phyloP scores from a whole-genome alignment of 2,113 vertebrate species.

The Illadopsis cleaveri region DNA sequence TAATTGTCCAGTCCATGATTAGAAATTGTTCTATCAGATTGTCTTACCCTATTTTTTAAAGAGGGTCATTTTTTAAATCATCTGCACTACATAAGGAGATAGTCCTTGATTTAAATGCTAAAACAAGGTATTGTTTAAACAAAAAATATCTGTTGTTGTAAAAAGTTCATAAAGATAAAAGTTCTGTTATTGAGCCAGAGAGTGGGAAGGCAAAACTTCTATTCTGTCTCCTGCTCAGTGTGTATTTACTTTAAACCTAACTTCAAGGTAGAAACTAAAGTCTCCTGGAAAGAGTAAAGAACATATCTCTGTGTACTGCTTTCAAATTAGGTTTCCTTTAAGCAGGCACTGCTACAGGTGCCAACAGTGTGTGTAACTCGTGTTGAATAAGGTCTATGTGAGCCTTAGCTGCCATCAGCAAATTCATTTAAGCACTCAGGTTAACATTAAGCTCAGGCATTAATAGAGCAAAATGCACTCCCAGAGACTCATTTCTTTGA shows the following conservation, averaged over 20 bases:
- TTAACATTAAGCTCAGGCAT: conserved; percentile 34
- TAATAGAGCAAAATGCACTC: conserved; percentile 32
- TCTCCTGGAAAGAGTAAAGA: conserved; percentile 28
- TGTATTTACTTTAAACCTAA: conserved; percentile 44
- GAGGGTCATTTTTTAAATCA: background rate
- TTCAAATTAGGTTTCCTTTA: conserved; percentile 10
- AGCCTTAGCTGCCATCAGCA: background rate
- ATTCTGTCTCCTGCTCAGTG: background rate
- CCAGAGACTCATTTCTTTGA: conserved; percentile 44
- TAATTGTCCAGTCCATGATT: background rate
- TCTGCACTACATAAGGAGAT: background rate
- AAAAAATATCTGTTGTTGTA: background rate
- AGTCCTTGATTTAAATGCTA: background rate
- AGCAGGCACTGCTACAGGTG: background rate
- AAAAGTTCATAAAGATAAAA: conserved; percentile 27
- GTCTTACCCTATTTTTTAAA: background rate
- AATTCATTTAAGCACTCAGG: conserved; percentile 20
- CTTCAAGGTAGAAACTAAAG: conserved; percentile 20
- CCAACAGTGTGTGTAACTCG: background rate
- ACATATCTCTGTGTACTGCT: background rate
- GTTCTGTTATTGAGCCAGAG: background rate
- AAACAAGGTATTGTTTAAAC: background rate
- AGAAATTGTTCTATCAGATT: background rate
- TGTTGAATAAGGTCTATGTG: background rate
- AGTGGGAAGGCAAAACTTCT: background rate